These are phyloP conservation scores for Salmo trutta DNA, from an alignment of 2,797 vertebrate genomes.

Conservation along the genomic window DNA sequence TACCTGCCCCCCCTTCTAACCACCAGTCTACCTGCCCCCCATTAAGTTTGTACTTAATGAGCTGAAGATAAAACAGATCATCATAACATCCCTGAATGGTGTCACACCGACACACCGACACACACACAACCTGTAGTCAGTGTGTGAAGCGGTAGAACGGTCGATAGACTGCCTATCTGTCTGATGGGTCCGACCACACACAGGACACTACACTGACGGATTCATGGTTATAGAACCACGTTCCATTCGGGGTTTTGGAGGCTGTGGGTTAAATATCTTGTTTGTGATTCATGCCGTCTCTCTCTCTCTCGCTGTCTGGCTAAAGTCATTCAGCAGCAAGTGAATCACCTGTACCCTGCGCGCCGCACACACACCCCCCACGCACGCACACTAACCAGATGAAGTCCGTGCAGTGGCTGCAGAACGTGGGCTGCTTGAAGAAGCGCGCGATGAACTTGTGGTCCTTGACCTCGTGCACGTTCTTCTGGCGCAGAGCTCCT, in stretches of 20 bases:
- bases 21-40: no score
- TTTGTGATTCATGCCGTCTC: neutral
- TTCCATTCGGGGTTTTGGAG: neutral
- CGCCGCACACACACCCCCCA: constrained; percentile 9
- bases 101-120: no score
- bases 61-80: no score
- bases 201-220: no score
- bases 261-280: neutral
- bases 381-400: constrained; percentile 82
- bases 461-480: constrained; percentile 92
- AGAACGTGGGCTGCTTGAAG: constrained; percentile 95
- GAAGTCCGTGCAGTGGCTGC: constrained; percentile 97
- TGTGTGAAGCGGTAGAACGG: neutral
- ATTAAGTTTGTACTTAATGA: no score
- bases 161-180: no score
- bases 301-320: neutral
- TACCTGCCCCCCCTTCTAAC: no score
- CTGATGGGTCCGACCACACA: no score
- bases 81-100: no score
- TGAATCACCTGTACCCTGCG: constrained; percentile 75
- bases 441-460: constrained; percentile 94
- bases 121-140: neutral
- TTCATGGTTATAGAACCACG: no score
- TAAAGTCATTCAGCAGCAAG: constrained; percentile 62
- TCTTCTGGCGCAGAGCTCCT: constrained; percentile 93